Percentiles rank a stretch among this genome's conserved stretches.
Evolutionary conservation across 1,140 invertebrate genomes (phyloP).

Genomic region (Drosophila parvula): DNA sequence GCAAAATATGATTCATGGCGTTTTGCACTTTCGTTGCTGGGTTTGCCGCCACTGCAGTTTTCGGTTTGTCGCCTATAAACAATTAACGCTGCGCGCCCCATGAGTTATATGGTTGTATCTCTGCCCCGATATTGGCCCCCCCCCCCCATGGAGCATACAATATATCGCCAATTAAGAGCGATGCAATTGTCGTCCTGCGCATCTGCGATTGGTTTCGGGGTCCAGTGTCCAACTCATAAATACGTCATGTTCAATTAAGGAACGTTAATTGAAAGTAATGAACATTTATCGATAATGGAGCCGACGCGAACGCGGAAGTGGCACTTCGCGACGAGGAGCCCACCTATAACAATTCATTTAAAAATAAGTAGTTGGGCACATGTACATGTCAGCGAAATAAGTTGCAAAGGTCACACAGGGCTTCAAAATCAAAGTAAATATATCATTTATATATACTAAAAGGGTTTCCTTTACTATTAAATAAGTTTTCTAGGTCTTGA

Average conservation of each 20-base stretch:
- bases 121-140: constrained; percentile 18
- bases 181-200: constrained; percentile 26
- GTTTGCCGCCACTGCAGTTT: constrained; percentile 49
- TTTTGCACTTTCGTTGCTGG: constrained; percentile 66
- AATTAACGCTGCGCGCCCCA: constrained; percentile 34
- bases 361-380: constrained; percentile 36
- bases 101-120: constrained; percentile 22
- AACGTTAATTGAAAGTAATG: constrained; percentile 76
- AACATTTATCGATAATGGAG: constrained; percentile 54
- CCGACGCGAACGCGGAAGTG: constrained; percentile 35
- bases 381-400: constrained; percentile 25
- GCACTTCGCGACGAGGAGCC: constrained; percentile 37
- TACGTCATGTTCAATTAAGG: constrained; percentile 78
- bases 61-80: constrained; percentile 39
- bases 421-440: too few relatives aligned
- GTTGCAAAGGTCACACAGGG: not conserved
- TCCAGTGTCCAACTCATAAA: constrained; percentile 73
- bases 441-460: too few relatives aligned
- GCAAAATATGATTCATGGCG: constrained; percentile 81
- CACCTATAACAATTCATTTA: constrained; percentile 35
- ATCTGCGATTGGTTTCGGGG: constrained; percentile 17
- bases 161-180: constrained; percentile 26
- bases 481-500: too few relatives aligned
- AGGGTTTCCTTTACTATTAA: too few relatives aligned
- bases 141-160: constrained; percentile 12